Evolutionary conservation across 37 sponge, comb jelly and placozoan genomes (phyloP).

Genomic region (Tethya wilhelma): DNA sequence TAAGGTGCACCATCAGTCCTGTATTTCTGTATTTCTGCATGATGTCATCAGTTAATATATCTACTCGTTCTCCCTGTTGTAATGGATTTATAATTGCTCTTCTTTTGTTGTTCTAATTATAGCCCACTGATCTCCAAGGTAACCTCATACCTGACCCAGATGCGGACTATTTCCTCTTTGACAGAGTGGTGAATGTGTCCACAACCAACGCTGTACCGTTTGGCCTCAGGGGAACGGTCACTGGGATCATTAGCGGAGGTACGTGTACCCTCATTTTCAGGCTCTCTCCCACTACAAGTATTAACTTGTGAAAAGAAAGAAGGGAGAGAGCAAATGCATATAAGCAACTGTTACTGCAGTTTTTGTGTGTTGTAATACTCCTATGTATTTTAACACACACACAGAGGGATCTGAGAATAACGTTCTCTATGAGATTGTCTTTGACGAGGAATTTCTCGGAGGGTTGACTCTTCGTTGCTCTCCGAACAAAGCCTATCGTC

Average conservation of each 20-base stretch:
- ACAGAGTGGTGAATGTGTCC: slow-evolving; percentile 90
- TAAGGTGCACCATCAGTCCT: slow-evolving; percentile 15
- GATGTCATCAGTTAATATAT: neutral
- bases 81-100: neutral
- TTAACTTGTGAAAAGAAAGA: neutral
- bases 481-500: slow-evolving; percentile 72
- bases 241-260: slow-evolving; percentile 74
- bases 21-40: slow-evolving; percentile 8
- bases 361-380: neutral
- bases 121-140: slow-evolving; percentile 63
- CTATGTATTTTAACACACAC: neutral
- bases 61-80: neutral
- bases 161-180: slow-evolving; percentile 82
- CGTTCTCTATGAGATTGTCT: slow-evolving; percentile 79
- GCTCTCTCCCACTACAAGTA: neutral
- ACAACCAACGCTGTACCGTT: slow-evolving; percentile 79
- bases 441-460: slow-evolving; percentile 93
- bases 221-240: slow-evolving; percentile 88
- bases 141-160: slow-evolving; percentile 75
- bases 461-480: slow-evolving; percentile 68
- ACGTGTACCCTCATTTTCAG: neutral
- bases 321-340: neutral
- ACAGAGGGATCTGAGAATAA: slow-evolving; percentile 2
- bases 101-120: neutral
- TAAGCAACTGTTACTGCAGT: neutral